Base-by-base conservation (phyloP, 2,888 invertebrate species). In the Erebia aethiops region DNA sequence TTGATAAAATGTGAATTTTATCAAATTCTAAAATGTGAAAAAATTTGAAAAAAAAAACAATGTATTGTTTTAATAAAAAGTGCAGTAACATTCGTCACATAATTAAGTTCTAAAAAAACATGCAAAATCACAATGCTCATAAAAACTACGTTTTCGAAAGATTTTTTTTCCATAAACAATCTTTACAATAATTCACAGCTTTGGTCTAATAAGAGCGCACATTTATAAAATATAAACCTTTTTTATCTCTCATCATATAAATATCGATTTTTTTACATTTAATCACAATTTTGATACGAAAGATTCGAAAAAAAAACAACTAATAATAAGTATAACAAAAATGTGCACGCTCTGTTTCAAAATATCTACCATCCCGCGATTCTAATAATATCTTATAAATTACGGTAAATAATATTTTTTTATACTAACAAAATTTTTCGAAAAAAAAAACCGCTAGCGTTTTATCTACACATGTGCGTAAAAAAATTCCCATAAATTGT, bases 121-220 rank as follows among this genome's bases (percentile, higher is more conserved):
- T 16, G 0, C n/a, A 60, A 43, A 60, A n/a, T 35, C 10, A 35
- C 14, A 5, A 43, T 35, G 21, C 57, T 46, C 5, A 14, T 51
- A 58, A 70, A 70, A 70, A 54, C 61, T 63, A 67, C 67, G 66
- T 58, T 62, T 67, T 63, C 41, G 35, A 63, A 63, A 57, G 52
- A 71, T 57, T 35, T 26, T 58, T 56, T 43, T 26, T 26, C 41
- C 61, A 66, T 63, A 63, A 67, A 69, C 65, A 67, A 60, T 63
- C 63, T 72, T 72, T 69, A 71, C 60, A 88, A 83, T 81, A 84
- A 85, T 84, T 90, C 91, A 91, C 92, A 92, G 90, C 92, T 92
- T 92, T 92, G 92, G 92, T 92, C 91, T 91, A 82, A 84, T 83
- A 83, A 87, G 91, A 87, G 88, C 89, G 89, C 83, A 84, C 82